phyloP scores from a whole-genome alignment of 2,797 vertebrate genomes.

The Spinus olivaceus region DNA sequence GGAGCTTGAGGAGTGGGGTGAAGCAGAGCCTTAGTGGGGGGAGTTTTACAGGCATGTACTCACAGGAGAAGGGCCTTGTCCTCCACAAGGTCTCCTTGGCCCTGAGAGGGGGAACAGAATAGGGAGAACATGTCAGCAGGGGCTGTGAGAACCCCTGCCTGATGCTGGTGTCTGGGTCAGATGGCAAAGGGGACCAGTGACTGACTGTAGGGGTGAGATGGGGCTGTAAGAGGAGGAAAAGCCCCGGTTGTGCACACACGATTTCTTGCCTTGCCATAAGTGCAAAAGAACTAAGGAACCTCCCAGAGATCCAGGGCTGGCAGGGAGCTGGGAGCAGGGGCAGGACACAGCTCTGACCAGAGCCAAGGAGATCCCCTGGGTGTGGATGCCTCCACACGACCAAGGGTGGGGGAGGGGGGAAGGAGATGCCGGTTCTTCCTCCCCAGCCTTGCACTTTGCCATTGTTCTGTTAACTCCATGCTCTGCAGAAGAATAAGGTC shows the following conservation, averaged over 20 bases:
- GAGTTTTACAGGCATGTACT: background rate
- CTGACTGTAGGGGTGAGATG: background rate
- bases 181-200: background rate
- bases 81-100: conserved; percentile 36
- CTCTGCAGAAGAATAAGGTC: background rate
- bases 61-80: conserved; percentile 23
- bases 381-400: rapidly evolving
- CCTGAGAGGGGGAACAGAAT: background rate
- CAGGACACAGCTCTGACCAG: background rate
- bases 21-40: background rate
- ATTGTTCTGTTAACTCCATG: background rate
- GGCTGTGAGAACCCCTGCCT: background rate
- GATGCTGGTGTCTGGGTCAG: rapidly evolving
- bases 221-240: background rate
- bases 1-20: background rate
- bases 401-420: background rate
- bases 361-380: rapidly evolving
- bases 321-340: background rate
- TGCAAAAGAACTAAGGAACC: background rate
- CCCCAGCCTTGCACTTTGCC: background rate
- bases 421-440: background rate
- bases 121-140: background rate
- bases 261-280: background rate
- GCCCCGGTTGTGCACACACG: background rate
- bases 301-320: background rate